These are phyloP conservation scores for Chelonia mydas DNA, from an alignment of 2,797 vertebrate species.

Conservation along the genomic window DNA sequence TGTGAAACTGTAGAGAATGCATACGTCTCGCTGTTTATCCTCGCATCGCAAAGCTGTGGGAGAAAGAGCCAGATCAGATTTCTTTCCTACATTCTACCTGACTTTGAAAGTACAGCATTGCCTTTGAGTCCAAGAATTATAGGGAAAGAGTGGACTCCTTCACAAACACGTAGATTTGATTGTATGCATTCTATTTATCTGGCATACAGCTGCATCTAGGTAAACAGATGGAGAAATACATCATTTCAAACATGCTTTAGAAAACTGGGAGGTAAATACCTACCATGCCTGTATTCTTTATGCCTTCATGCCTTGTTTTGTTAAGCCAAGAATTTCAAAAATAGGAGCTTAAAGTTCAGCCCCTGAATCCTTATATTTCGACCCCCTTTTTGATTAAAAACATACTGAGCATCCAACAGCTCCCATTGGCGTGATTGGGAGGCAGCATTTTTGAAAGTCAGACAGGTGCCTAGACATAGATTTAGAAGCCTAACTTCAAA, in stretches of 20 bases:
- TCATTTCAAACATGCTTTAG: not conserved
- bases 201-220: not conserved
- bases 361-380: not conserved
- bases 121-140: not conserved
- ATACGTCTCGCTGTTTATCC: constrained; percentile 28
- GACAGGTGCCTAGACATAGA: not conserved
- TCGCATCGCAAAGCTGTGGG: constrained; percentile 21
- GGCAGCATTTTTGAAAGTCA: not conserved
- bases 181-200: not conserved
- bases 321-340: not conserved
- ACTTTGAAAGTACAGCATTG: not conserved
- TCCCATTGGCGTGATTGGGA: not conserved
- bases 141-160: not conserved
- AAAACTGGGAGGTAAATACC: not conserved
- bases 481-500: not conserved
- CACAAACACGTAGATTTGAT: not conserved
- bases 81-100: not conserved
- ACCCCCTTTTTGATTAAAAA: not conserved
- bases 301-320: not conserved
- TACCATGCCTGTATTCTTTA: not conserved
- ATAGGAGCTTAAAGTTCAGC: not conserved
- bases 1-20: constrained; percentile 10
- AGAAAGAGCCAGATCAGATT: not conserved
- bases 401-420: not conserved
- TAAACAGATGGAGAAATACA: not conserved